Evolutionary conservation across 2,113 vertebrate genomes (phyloP).

Genomic region (Dascyllus trimaculatus): DNA sequence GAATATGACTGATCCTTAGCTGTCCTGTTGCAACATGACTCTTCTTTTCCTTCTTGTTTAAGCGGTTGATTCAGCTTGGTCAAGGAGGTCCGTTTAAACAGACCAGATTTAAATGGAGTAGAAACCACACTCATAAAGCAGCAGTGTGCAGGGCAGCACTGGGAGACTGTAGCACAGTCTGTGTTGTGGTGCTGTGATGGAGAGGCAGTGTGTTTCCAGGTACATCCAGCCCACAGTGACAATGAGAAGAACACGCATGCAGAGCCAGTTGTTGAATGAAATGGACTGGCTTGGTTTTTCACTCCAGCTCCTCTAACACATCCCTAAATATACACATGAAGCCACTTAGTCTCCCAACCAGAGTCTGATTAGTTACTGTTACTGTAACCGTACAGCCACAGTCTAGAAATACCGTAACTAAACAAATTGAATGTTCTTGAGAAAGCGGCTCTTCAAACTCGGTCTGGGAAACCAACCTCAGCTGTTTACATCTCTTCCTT

Average conservation of each 20-base stretch:
- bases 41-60: not conserved
- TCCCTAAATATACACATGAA: constrained; percentile 9
- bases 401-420: not conserved
- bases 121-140: not conserved
- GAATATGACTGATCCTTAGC: too few species aligned
- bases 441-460: not conserved
- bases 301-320: not conserved
- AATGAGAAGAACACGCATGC: not conserved
- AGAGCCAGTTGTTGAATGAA: not conserved
- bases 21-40: not conserved
- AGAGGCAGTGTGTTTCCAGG: not conserved
- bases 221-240: not conserved
- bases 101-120: not conserved
- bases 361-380: constrained; percentile 16
- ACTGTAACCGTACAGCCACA: constrained; percentile 3
- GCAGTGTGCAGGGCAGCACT: not conserved
- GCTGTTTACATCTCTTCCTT: constrained; percentile 21
- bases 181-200: not conserved
- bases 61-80: not conserved
- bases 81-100: not conserved
- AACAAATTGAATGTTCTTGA: not conserved
- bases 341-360: not conserved
- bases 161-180: too few species aligned
- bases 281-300: not conserved
- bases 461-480: constrained; percentile 34